These are phyloP conservation scores for Staurois parvus DNA, from an alignment of 2,797 vertebrate genomes.

Conservation along the genomic window DNA sequence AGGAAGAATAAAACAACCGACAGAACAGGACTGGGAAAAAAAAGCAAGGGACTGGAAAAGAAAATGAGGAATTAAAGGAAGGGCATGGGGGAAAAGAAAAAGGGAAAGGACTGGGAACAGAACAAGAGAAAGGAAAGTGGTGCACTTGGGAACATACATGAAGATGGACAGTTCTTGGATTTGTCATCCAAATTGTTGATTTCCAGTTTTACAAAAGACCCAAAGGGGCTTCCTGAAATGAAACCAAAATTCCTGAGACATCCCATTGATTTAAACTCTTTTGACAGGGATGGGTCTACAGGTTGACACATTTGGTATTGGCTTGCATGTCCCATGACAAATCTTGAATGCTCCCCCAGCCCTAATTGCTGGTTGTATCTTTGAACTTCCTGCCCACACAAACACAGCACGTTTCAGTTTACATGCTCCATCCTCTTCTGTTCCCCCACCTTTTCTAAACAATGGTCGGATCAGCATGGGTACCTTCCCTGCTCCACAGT, in stretches of 20 bases:
- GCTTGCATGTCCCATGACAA: constrained; percentile 16
- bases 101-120: too few species aligned
- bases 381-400: constrained; percentile 39
- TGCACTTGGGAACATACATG: too few species aligned
- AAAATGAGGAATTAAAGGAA: too few species aligned
- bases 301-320: not conserved
- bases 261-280: not conserved
- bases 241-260: not conserved
- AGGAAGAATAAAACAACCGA: too few species aligned
- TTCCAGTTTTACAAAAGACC: not conserved
- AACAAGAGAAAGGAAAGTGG: too few species aligned
- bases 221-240: not conserved
- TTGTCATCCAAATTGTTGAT: too few species aligned
- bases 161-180: too few species aligned
- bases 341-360: constrained; percentile 5
- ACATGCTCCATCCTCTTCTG: not conserved
- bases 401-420: constrained; percentile 9
- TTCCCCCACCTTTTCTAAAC: constrained; percentile 2
- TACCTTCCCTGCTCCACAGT: not conserved
- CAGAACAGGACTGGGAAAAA: too few species aligned
- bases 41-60: too few species aligned
- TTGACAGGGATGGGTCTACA: not conserved
- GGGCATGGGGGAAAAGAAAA: too few species aligned
- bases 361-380: not conserved
- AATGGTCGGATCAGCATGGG: constrained; percentile 15